Base-by-base conservation (phyloP, 2,888 invertebrate species). In the Microplitis manilae region DNA sequence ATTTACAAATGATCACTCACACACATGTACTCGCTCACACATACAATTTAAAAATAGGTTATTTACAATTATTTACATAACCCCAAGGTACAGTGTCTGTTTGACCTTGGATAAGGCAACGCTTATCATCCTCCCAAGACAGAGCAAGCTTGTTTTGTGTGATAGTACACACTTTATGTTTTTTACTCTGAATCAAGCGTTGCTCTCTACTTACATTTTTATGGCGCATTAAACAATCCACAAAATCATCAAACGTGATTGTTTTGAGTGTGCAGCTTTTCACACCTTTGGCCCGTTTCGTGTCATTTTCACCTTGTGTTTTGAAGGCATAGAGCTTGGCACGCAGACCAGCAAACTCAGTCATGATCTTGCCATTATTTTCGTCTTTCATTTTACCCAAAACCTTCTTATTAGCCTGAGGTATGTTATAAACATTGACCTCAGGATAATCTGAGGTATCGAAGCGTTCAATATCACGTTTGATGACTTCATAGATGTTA, bases 391-490 rank as follows among this genome's bases (percentile, higher is more conserved):
- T 75, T 9, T 73, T 30, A 5, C 77, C 69, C 1, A 68, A 6
- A 2, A 73, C 68, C 64, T 73, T 77, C 69, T 81, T 80, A 76
- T 81, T 81, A 0, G 17, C 65, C 38, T 61, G 40, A 1, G 79
- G 77, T n/a, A 80, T 74, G 38, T 67, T 65, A 68, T 79, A 80
- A 0, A 38, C 7, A 77, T 84, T 81, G 20, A 79, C 67, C 1
- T 7, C 6, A 0, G 68, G 9, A 72, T 80, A 83, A 69, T 79
- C n/a, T n/a, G n/a, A n/a, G n/a, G n/a, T n/a, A n/a, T n/a, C n/a
- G n/a, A n/a, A n/a, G n/a, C n/a, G n/a, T n/a, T n/a, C n/a, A n/a
- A n/a, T n/a, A n/a, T n/a, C n/a, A n/a, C n/a, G n/a, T n/a, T n/a
- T n/a, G n/a, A n/a, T n/a, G n/a, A n/a, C n/a, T n/a, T n/a, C n/a